Evolutionary conservation across 2,888 invertebrate genomes (phyloP).

Genomic region (Asteroscopus sphinx): DNA sequence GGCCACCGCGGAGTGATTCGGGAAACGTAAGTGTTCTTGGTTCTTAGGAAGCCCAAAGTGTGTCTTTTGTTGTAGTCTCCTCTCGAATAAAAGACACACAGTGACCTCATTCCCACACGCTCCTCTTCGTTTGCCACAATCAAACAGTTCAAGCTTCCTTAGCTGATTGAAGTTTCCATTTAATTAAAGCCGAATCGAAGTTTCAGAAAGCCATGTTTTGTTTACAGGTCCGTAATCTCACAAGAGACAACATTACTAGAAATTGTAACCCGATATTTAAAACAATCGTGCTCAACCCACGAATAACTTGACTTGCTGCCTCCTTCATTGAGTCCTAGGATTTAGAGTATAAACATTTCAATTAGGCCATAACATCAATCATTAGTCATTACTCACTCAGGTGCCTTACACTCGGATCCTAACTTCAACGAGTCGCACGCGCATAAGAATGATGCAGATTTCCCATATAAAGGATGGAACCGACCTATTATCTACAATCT

Average conservation of each 20-base stretch:
- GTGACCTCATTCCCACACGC: too few relatives aligned
- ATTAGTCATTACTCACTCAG: conserved; percentile 63
- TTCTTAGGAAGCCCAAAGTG: too few relatives aligned
- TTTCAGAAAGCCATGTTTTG: neutral
- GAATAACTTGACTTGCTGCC: conserved; percentile 32
- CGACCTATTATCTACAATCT: conserved; percentile 59
- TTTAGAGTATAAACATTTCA: conserved; percentile 55
- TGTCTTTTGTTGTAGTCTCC: too few relatives aligned
- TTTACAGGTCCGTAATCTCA: too few relatives aligned
- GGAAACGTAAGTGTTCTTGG: too few relatives aligned
- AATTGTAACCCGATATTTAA: conserved; percentile 18
- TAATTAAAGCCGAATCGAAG: too few relatives aligned
- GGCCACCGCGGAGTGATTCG: too few relatives aligned
- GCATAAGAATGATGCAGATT: conserved; percentile 76
- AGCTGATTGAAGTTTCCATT: too few relatives aligned
- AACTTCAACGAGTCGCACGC: conserved; percentile 51
- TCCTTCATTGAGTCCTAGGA: conserved; percentile 34
- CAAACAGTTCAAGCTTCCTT: too few relatives aligned
- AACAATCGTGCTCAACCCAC: conserved; percentile 45
- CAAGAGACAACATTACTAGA: neutral
- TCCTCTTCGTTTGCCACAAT: too few relatives aligned
- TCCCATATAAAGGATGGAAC: conserved; percentile 75
- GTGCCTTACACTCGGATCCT: conserved; percentile 48
- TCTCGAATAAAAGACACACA: too few relatives aligned
- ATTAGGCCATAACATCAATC: conserved; percentile 60